Base-by-base conservation (phyloP, 1,140 invertebrate genomes). In the Heliconius hewitsoni region DNA sequence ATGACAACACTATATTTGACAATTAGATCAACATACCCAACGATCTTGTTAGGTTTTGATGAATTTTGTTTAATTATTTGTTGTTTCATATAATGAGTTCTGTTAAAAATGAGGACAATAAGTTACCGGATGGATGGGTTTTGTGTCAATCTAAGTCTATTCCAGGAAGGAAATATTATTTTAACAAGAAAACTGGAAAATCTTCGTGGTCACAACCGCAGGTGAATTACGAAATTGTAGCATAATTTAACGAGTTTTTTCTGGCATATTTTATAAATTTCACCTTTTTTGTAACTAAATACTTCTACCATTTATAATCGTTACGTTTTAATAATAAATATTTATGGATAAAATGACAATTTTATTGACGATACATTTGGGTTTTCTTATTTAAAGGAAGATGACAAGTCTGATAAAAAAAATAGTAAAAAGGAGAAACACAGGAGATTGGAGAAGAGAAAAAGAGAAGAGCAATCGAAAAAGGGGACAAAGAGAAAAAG, bases 111-210 rank as follows among this genome's bases (percentile, higher is more conserved):
- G 84, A 85, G 34, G 80, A 80, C 39, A 76, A 83, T 30, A 83
- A 90, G 71, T 70, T 93, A 52, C 85, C 89, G n/a, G 87, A 92
- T 79, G 91, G 91, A 34, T 94, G 93, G 93, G 87, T 91, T 55
- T 83, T 87, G 66, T 94, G 91, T 83, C 83, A 81, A 50, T 94
- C 93, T 8, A 94, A 92, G 83, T 93, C 91, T n/a, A 93, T 85
- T 83, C 93, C 90, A 23, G 91, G 91, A 8, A 91, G 90, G 83
- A 90, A 90, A 78, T 94, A 93, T 85, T 94, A 90, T 88, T 94
- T 93, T 77, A 92, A 94, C 74, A 92, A 84, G 82, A 93, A 87
- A 87, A 93, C 91, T 52, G 91, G 93, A 71, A 93, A 92, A 84
- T 94, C 93, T 79, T 91, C 90, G 76, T 94, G 93, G 93, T 88